Percentiles rank a stretch among this genome's conserved stretches.
These are phyloP conservation scores for Gymnocypris eckloni DNA, from an alignment of 2,797 vertebrate species.

Conservation along the genomic window DNA sequence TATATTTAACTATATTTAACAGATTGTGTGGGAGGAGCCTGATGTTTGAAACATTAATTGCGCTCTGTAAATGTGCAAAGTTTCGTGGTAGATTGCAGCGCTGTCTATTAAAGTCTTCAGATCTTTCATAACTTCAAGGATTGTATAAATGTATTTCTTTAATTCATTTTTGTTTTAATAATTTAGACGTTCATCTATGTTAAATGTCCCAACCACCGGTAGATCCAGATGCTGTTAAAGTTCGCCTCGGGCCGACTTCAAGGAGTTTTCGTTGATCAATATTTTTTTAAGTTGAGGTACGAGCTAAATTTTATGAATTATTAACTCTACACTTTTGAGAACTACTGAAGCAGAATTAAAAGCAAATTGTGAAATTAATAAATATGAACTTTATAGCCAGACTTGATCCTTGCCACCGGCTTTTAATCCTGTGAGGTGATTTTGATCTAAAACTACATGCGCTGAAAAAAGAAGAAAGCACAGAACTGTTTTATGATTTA, in stretches of 20 bases:
- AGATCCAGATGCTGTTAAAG: constrained; percentile 56
- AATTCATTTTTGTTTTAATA: constrained; percentile 64
- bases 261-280: constrained; percentile 64
- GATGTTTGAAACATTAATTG: neutral
- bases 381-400: constrained; percentile 47
- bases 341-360: constrained; percentile 53
- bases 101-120: constrained; percentile 38
- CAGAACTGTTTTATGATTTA: constrained; percentile 30
- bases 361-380: constrained; percentile 54
- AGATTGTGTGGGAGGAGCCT: constrained; percentile 27
- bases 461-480: constrained; percentile 22
- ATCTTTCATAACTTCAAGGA: constrained; percentile 53
- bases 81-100: constrained; percentile 14
- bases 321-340: constrained; percentile 59
- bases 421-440: constrained; percentile 21
- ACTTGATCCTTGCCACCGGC: constrained; percentile 7
- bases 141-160: constrained; percentile 62
- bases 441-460: constrained; percentile 21
- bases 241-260: constrained; percentile 58
- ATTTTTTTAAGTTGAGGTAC: constrained; percentile 63
- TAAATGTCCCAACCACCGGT: constrained; percentile 59
- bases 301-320: constrained; percentile 59
- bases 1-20: constrained; percentile 11
- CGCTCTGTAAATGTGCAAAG: constrained; percentile 18
- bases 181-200: constrained; percentile 64